Evolutionary conservation across 2,888 invertebrate species (phyloP).

Genomic region (Coenonympha arcania): DNA sequence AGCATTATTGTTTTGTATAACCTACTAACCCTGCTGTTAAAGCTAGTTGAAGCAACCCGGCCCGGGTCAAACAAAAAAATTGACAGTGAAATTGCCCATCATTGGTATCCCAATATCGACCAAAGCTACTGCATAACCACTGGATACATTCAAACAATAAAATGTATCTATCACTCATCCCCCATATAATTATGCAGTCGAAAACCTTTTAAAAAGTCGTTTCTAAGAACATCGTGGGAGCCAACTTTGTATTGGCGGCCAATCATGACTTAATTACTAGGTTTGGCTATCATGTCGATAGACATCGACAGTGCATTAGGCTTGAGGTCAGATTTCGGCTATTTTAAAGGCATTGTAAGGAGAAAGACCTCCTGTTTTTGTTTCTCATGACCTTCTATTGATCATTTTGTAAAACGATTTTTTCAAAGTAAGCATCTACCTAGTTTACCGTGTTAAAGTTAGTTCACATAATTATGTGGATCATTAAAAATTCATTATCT

Average conservation of each 20-base stretch:
- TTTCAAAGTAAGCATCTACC: background rate
- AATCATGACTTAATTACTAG: slow-evolving; percentile 66
- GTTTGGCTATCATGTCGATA: slow-evolving; percentile 60
- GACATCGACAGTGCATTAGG: slow-evolving; percentile 61
- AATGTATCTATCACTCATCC: slow-evolving; percentile 47
- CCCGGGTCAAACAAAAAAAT: background rate
- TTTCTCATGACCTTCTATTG: slow-evolving; percentile 18
- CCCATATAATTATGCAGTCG: slow-evolving; percentile 70
- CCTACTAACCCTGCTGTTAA: too few relatives aligned
- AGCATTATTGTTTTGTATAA: too few relatives aligned
- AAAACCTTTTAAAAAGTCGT: slow-evolving; percentile 71
- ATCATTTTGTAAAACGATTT: background rate
- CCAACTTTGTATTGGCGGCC: slow-evolving; percentile 49
- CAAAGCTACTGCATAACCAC: slow-evolving; percentile 60
- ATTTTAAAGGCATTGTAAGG: slow-evolving; percentile 26
- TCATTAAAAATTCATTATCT: too few relatives aligned
- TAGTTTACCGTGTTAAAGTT: too few relatives aligned
- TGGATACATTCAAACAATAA: slow-evolving; percentile 50
- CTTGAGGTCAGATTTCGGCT: slow-evolving; percentile 39
- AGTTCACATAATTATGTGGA: too few relatives aligned
- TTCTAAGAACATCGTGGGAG: slow-evolving; percentile 69
- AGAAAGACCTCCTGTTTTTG: slow-evolving; percentile 21
- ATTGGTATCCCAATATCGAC: slow-evolving; percentile 37
- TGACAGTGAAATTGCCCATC: slow-evolving; percentile 56
- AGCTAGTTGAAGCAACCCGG: too few relatives aligned